These are phyloP conservation scores for Microcebus griseorufus DNA, from an alignment of 2,113 vertebrate species.

Conservation along the genomic window DNA sequence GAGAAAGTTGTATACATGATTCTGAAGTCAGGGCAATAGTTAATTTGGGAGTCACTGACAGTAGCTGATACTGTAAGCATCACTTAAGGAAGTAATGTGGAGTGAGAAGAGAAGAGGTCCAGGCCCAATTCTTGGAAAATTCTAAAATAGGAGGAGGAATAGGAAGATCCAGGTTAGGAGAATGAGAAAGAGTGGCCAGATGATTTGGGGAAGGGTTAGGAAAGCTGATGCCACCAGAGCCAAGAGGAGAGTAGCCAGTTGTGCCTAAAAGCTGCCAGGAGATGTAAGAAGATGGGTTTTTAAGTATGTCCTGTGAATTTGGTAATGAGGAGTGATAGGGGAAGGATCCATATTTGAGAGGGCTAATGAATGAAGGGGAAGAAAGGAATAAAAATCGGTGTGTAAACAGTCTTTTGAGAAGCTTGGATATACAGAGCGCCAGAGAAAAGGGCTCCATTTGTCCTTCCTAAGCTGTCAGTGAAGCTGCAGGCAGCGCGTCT, in stretches of 20 bases:
- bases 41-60: background rate
- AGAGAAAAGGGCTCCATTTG: background rate
- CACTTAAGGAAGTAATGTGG: background rate
- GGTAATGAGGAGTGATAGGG: background rate
- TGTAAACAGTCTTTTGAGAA: background rate
- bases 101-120: background rate
- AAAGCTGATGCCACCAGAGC: background rate
- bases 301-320: background rate
- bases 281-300: too few relatives aligned
- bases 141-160: background rate
- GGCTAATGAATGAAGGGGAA: background rate
- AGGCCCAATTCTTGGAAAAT: background rate
- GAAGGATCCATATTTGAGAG: background rate
- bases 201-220: background rate
- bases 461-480: background rate
- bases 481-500: background rate
- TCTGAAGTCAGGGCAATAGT: background rate
- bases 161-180: background rate
- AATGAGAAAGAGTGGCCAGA: background rate
- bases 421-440: background rate
- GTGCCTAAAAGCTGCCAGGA: background rate
- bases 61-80: background rate
- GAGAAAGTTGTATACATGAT: background rate
- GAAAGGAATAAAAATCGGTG: background rate
- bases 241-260: fast-evolving